phyloP scores from a whole-genome alignment of 2,113 vertebrate species.

The Bolborhynchus lineola region DNA sequence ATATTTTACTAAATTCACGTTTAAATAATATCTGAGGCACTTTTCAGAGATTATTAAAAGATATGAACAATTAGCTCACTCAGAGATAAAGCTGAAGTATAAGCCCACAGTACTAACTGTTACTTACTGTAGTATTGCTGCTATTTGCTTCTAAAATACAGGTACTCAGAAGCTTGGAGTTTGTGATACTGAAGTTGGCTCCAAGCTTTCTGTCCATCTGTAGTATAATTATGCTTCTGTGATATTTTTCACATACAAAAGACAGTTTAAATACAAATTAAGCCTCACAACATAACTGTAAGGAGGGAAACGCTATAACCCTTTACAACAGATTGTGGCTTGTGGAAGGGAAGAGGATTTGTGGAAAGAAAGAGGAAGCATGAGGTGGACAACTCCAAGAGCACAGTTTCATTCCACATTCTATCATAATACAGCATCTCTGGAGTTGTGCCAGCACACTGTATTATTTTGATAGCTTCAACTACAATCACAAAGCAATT shows the following conservation, averaged over 20 bases:
- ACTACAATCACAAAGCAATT: background rate
- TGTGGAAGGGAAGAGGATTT: background rate
- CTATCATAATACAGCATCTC: background rate
- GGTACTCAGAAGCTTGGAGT: background rate
- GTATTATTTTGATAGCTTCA: background rate
- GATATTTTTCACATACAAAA: background rate
- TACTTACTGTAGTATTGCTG: background rate
- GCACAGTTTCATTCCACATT: background rate
- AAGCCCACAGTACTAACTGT: background rate
- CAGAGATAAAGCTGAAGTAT: background rate
- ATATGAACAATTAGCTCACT: background rate
- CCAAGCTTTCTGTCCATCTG: background rate
- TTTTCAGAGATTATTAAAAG: slow-evolving; percentile 11
- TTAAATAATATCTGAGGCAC: slow-evolving; percentile 22
- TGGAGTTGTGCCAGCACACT: background rate
- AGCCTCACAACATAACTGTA: background rate
- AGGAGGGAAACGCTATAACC: background rate
- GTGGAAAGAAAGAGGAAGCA: background rate
- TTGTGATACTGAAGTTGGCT: background rate
- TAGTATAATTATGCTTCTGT: background rate
- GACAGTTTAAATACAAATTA: background rate
- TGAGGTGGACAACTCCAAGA: background rate
- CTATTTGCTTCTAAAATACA: background rate
- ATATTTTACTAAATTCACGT: background rate
- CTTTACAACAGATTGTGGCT: background rate